A percentile compares a stretch with the other conserved stretches of the same genome.
Conservation (phyloP, 2,888 invertebrate genomes). For the Drosophila neotestacea region DNA sequence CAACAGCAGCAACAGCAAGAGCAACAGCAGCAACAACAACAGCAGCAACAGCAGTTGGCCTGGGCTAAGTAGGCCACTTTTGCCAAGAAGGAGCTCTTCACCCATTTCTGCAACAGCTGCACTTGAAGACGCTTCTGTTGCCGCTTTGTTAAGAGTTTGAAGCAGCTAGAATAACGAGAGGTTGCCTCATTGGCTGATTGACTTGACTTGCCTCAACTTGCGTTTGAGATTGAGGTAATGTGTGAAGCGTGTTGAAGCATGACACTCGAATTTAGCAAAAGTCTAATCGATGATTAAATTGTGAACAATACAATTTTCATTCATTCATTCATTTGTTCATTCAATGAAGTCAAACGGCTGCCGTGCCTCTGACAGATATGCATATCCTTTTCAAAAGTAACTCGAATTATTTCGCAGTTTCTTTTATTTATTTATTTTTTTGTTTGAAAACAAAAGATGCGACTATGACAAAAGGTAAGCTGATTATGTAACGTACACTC, state of each 20-base stretch:
- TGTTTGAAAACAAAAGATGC: constrained; percentile 30
- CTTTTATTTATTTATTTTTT: too few relatives aligned
- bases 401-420: constrained; percentile 43
- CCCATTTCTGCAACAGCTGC: constrained; percentile 43
- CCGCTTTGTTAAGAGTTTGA: constrained; percentile 51
- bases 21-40: constrained; percentile 33
- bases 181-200: constrained; percentile 58
- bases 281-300: too few relatives aligned
- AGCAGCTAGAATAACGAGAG: constrained; percentile 9
- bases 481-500: constrained; percentile 70
- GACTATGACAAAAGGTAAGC: constrained; percentile 67
- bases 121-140: constrained; percentile 52
- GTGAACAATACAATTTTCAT: not conserved
- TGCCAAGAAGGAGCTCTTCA: constrained; percentile 39
- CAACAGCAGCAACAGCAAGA: constrained; percentile 48
- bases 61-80: constrained; percentile 70
- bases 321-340: not conserved
- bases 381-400: constrained; percentile 56
- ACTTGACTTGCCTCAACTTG: constrained; percentile 25
- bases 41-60: constrained; percentile 49
- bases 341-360: constrained; percentile 22
- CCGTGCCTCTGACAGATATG: constrained; percentile 50
- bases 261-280: too few relatives aligned
- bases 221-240: constrained; percentile 41
- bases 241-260: not conserved